Evolutionary conservation across 1,140 invertebrate species (phyloP).

Genomic region (Heliconius nattereri): DNA sequence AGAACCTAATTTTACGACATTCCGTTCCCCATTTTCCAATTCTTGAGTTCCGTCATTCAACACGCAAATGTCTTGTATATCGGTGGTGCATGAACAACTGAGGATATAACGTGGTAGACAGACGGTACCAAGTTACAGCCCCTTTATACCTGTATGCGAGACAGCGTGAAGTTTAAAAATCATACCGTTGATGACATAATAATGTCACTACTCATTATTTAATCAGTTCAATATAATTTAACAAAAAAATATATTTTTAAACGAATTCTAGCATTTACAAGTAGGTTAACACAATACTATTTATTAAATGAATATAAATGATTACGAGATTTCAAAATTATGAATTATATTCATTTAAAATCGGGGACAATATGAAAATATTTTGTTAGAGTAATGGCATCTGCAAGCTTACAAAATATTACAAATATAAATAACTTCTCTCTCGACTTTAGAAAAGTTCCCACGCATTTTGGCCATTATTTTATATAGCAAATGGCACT

Average conservation of each 20-base stretch:
- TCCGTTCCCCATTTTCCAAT: too few species aligned
- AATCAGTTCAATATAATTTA: background rate
- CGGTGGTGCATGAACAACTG: too few species aligned
- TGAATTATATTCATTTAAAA: background rate
- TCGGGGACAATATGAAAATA: background rate
- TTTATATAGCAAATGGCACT: background rate
- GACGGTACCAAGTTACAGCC: too few species aligned
- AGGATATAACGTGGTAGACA: too few species aligned
- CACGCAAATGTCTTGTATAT: too few species aligned
- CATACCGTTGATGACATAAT: too few species aligned
- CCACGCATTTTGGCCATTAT: background rate
- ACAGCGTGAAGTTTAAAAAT: too few species aligned
- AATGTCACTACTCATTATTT: background rate
- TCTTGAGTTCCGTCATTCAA: too few species aligned
- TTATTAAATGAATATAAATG: background rate
- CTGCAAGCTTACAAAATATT: slow-evolving; percentile 1
- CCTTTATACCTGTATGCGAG: too few species aligned
- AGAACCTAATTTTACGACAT: too few species aligned
- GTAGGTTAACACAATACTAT: slow-evolving; percentile 1
- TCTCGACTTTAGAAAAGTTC: background rate
- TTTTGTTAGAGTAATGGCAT: background rate
- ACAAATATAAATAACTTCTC: background rate
- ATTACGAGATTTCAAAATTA: background rate
- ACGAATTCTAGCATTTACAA: background rate
- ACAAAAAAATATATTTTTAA: background rate